Percentiles rank a stretch among this genome's conserved stretches.
Evolutionary conservation across 2,888 invertebrate genomes (phyloP).

Genomic region (Agrotis puta): DNA sequence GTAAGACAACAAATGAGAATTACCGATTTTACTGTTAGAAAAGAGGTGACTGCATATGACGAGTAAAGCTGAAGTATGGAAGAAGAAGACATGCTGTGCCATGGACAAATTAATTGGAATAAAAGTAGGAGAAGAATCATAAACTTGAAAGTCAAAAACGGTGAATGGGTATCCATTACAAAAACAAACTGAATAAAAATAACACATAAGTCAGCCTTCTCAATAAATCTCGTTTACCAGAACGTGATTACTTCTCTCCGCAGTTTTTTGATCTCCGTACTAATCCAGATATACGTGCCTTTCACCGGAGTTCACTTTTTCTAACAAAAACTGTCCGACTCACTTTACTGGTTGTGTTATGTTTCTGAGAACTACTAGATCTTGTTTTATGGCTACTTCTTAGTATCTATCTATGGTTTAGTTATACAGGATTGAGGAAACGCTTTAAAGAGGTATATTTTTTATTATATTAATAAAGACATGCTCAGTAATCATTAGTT

Average conservation of each 20-base stretch:
- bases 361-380: constrained; percentile 58
- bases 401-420: constrained; percentile 3
- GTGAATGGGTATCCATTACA: no score
- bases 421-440: constrained; percentile 2
- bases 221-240: constrained; percentile 31
- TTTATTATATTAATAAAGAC: no score
- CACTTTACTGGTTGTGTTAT: constrained; percentile 57
- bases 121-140: no score
- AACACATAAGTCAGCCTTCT: constrained; percentile 6
- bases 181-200: constrained; percentile 3
- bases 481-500: no score
- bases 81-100: no score
- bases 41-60: no score
- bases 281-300: constrained; percentile 73
- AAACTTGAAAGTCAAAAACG: no score
- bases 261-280: constrained; percentile 54
- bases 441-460: background rate
- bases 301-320: constrained; percentile 73
- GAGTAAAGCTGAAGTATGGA: no score
- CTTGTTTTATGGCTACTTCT: constrained; percentile 20
- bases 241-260: constrained; percentile 11
- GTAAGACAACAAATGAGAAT: no score
- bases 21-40: no score
- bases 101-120: no score
- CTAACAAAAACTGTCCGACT: constrained; percentile 62